Conservation (phyloP, 2,113 vertebrate species). For the Phodopus roborovskii region DNA sequence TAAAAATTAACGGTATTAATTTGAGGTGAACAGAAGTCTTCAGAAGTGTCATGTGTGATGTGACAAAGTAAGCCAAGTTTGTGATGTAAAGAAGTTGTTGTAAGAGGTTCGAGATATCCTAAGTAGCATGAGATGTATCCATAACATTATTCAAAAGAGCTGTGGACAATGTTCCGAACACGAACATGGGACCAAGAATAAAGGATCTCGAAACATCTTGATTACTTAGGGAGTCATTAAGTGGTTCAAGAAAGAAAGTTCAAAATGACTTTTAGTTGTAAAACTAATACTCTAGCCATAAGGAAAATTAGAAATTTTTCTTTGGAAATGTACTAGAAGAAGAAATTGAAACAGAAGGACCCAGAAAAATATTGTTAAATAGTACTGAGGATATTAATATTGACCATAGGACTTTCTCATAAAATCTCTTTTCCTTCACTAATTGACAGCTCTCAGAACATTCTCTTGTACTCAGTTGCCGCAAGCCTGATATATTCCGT, state of each 20-base stretch:
- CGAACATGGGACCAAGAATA: not conserved
- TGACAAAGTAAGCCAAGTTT: not conserved
- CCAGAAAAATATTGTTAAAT: not conserved
- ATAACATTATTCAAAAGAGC: not conserved
- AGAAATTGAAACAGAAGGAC: not conserved
- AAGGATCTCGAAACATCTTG: not conserved
- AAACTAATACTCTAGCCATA: not conserved
- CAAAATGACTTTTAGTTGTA: not conserved
- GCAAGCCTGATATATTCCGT: not conserved
- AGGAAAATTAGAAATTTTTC: constrained; percentile 1
- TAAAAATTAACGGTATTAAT: not conserved
- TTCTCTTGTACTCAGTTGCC: not conserved
- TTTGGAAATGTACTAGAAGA: not conserved
- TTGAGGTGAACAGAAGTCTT: not conserved
- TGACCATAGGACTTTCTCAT: not conserved
- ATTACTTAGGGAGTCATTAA: not conserved
- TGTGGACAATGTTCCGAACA: not conserved
- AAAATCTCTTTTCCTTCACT: not conserved
- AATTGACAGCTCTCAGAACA: not conserved
- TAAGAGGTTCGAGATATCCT: not conserved
- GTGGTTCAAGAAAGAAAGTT: not conserved
- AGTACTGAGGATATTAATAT: not conserved
- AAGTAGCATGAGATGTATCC: not conserved
- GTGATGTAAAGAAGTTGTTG: not conserved
- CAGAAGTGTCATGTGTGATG: not conserved